Evolutionary conservation across 1,140 invertebrate species (phyloP).

Genomic region (Lethrus apterus): DNA sequence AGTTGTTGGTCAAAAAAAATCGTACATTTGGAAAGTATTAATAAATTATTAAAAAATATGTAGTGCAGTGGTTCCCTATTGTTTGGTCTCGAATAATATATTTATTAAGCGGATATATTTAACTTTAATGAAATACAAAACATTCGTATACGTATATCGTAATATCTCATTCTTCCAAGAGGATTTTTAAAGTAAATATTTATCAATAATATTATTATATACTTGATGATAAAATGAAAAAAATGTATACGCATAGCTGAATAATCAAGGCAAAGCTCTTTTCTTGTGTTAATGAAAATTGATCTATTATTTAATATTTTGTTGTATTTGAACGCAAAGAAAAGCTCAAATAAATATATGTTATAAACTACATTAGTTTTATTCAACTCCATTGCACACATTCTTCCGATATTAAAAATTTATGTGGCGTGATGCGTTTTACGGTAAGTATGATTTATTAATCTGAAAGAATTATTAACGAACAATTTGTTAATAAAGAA

Average conservation of each 20-base stretch:
- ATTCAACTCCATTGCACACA: too few relatives aligned
- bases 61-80: conserved; percentile 12
- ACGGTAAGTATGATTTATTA: too few relatives aligned
- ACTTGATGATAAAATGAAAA: conserved; percentile 38
- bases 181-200: conserved; percentile 40
- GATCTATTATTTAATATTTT: conserved; percentile 43
- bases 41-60: conserved; percentile 1
- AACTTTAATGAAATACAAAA: conserved; percentile 28
- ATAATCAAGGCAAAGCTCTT: conserved; percentile 42
- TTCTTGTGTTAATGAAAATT: conserved; percentile 38
- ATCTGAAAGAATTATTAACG: too few relatives aligned
- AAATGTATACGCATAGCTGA: conserved; percentile 44
- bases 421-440: too few relatives aligned
- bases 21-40: conserved; percentile 8
- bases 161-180: conserved; percentile 43
- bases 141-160: conserved; percentile 43
- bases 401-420: too few relatives aligned
- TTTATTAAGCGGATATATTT: conserved; percentile 17
- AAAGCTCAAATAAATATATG: conserved; percentile 44
- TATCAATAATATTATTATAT: conserved; percentile 40
- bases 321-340: conserved; percentile 44
- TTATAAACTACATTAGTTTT: conserved; percentile 29
- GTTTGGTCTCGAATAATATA: too few relatives aligned
- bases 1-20: conserved; percentile 24
- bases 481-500: too few relatives aligned